Conservation (phyloP, 1,140 invertebrate species). For the Hylyphantes graminicola region DNA sequence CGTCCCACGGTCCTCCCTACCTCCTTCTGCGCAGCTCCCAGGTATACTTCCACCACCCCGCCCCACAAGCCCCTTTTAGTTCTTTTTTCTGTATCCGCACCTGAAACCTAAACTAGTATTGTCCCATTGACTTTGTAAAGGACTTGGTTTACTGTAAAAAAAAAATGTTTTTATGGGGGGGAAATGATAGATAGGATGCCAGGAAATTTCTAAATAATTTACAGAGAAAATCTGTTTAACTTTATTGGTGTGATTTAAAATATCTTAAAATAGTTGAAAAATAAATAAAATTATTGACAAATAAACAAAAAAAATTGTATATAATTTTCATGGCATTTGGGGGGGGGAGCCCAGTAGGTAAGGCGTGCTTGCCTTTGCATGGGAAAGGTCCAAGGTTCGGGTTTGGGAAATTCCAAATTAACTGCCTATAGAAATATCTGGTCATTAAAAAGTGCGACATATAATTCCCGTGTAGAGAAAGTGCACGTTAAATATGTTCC, state of each 20-base stretch:
- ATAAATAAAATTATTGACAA: neutral
- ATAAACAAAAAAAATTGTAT: neutral
- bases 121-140: neutral
- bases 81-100: neutral
- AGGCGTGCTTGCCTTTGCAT: neutral
- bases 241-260: neutral
- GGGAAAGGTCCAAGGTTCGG: neutral
- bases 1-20: conserved; percentile 2
- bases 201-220: neutral
- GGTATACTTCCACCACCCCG: conserved; percentile 8
- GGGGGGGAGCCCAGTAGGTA: neutral
- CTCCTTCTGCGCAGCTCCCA: conserved; percentile 48
- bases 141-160: neutral
- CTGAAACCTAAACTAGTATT: neutral
- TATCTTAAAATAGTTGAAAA: neutral
- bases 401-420: neutral
- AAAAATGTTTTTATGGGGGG: neutral
- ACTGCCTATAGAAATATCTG: conserved; percentile 2
- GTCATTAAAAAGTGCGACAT: no score
- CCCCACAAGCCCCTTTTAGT: neutral
- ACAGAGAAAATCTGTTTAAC: neutral
- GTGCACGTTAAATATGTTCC: no score
- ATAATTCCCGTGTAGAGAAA: no score
- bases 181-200: neutral
- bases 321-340: neutral